Evolutionary conservation across 2,888 invertebrate genomes (phyloP).

Genomic region (Biston betularia): DNA sequence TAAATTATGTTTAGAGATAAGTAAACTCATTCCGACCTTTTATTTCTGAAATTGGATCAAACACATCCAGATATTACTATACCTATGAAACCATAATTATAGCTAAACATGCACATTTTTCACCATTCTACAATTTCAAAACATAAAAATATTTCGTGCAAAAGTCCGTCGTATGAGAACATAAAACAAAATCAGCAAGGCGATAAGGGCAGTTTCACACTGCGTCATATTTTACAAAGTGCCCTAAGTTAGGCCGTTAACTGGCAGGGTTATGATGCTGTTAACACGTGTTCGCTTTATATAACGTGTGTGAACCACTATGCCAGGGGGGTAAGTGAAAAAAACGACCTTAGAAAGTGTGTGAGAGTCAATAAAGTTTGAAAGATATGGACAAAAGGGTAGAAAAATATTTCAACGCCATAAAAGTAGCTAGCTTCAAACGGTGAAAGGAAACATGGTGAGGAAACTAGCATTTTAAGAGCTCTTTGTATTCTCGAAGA

Average conservation of each 20-base stretch:
- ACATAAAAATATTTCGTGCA: constrained; percentile 28
- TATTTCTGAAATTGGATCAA: too few relatives aligned
- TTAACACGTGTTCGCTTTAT: constrained; percentile 82
- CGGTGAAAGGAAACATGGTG: too few relatives aligned
- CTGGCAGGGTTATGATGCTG: constrained; percentile 79
- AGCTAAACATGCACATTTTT: neutral
- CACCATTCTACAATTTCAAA: constrained; percentile 5
- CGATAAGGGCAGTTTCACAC: constrained; percentile 75
- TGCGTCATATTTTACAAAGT: constrained; percentile 84
- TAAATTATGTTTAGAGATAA: too few relatives aligned
- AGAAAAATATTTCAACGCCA: constrained; percentile 13
- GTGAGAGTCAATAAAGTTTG: constrained; percentile 39
- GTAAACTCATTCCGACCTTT: too few relatives aligned
- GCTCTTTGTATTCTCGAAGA: too few relatives aligned
- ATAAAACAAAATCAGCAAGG: constrained; percentile 67
- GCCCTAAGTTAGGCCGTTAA: constrained; percentile 84
- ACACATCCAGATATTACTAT: too few relatives aligned
- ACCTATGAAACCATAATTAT: neutral
- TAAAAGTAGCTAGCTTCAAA: neutral
- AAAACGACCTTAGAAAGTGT: constrained; percentile 55
- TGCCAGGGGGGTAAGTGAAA: constrained; percentile 64
- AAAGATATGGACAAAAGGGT: constrained; percentile 39
- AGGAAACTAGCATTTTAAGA: too few relatives aligned
- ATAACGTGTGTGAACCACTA: constrained; percentile 76
- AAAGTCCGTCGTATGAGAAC: constrained; percentile 36